A percentile compares a stretch with the other conserved stretches of the same genome.
phyloP scores from a whole-genome alignment of 1,140 invertebrate species.

The Drosophila nasuta region DNA sequence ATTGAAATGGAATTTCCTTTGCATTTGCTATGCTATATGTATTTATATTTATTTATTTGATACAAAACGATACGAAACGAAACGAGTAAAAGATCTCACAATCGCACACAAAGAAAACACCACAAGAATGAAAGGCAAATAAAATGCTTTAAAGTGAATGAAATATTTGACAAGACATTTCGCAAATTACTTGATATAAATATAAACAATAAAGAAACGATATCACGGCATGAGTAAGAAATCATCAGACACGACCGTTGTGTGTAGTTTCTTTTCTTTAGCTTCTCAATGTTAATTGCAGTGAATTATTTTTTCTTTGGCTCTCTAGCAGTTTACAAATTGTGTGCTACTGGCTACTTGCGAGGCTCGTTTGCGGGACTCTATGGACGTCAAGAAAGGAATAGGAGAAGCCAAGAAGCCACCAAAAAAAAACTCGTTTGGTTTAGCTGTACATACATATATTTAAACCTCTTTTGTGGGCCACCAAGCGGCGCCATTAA shows the following conservation, averaged over 20 bases:
- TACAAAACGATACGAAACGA: neutral
- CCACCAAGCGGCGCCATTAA: conserved; percentile 73
- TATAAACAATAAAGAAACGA: conserved; percentile 3
- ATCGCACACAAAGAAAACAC: neutral
- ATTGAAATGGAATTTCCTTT: conserved; percentile 53
- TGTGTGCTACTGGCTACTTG: conserved; percentile 40
- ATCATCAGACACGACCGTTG: neutral
- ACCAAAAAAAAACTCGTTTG: conserved; percentile 51
- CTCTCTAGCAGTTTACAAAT: conserved; percentile 39
- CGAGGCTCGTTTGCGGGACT: conserved; percentile 35
- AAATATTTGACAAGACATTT: conserved; percentile 15
- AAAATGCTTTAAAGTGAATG: conserved; percentile 20
- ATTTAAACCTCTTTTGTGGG: conserved; percentile 57
- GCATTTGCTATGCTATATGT: conserved; percentile 2
- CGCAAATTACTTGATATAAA: conserved; percentile 12
- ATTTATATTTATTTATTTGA: conserved; percentile 1
- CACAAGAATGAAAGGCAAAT: neutral
- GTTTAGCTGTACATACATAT: conserved; percentile 47
- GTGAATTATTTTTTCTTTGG: conserved; percentile 26
- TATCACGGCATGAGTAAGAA: neutral
- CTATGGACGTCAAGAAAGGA: conserved; percentile 17
- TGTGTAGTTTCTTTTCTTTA: neutral
- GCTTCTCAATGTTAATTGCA: conserved; percentile 56
- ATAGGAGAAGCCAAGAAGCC: conserved; percentile 18
- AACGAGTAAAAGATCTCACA: neutral